Conservation (phyloP, 2,888 invertebrate species). For the Andrena flavipes region DNA sequence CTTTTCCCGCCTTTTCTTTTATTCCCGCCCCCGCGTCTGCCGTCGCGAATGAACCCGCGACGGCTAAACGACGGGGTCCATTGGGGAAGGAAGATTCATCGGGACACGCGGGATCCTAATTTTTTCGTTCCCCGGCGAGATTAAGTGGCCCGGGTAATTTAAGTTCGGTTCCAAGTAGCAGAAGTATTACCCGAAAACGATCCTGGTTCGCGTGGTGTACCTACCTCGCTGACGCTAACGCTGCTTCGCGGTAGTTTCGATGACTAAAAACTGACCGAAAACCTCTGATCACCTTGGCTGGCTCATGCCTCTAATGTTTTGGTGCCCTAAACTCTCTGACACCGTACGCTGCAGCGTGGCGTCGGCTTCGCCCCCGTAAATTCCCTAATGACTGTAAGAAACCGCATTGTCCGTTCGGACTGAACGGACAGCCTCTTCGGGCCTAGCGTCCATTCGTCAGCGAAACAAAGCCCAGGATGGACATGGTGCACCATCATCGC, state of each 20-base stretch:
- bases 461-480: background rate
- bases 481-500: conserved; percentile 37
- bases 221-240: background rate
- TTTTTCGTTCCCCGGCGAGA: conserved; percentile 15
- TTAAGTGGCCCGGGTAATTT: conserved; percentile 12
- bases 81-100: conserved; percentile 9
- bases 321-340: no score
- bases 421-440: conserved; percentile 9
- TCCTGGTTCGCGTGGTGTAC: background rate
- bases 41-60: conserved; percentile 27
- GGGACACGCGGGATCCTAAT: conserved; percentile 40
- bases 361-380: no score
- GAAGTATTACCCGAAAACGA: background rate
- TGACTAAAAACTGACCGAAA: no score
- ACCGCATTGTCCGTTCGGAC: no score
- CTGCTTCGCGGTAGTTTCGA: background rate
- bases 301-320: no score
- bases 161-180: conserved; percentile 6
- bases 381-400: no score
- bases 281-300: no score
- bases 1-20: conserved; percentile 28
- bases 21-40: background rate
- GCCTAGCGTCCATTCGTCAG: conserved; percentile 34
- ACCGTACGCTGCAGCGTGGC: no score
- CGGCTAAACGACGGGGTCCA: conserved; percentile 2